Evolutionary conservation across 2,888 invertebrate species (phyloP), one percentile per base, ranked within the genome.

Genomic region (Penaeus monodon): DNA sequence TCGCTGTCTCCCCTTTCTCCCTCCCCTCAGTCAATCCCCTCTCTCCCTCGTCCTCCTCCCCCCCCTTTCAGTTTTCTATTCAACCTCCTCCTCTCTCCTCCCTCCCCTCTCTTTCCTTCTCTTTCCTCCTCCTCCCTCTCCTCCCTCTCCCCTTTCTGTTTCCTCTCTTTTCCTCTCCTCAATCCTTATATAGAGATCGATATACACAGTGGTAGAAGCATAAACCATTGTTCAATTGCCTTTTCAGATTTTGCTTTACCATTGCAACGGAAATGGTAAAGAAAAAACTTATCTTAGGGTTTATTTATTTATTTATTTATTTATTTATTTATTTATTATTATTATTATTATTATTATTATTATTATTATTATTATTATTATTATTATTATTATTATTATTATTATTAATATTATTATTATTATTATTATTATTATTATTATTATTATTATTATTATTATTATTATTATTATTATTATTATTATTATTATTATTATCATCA

Each of bases 341-440:
- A n/a, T n/a, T n/a, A n/a, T n/a, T n/a, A n/a, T n/a, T n/a, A n/a
- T n/a, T n/a, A n/a, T n/a, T n/a, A n/a, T n/a, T n/a, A n/a, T n/a
- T n/a, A n/a, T n/a, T n/a, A n/a, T n/a, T n/a, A n/a, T n/a, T n/a
- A n/a, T n/a, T n/a, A n/a, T n/a, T n/a, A n/a, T n/a, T n/a, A n/a
- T n/a, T n/a, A n/a, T n/a, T n/a, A n/a, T n/a, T n/a, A n/a, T n/a
- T n/a, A n/a, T n/a, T 29, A 68, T 68, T 68, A 10, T 68, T n/a
- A n/a, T n/a, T 27, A 68, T 68, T 6, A n/a, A 68, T 29, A n/a
- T 68, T 27, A 66, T 66, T 66, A 66, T 66, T 66, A 66, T 66
- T 66, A 66, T 66, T 66, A 66, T 66, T 66, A 66, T 66, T 66
- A 66, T 66, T 66, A 66, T 66, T 66, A 66, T 66, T 66, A 66